These are phyloP conservation scores for Meteorus colon DNA, from an alignment of 2,888 invertebrate genomes.

Conservation along the genomic window DNA sequence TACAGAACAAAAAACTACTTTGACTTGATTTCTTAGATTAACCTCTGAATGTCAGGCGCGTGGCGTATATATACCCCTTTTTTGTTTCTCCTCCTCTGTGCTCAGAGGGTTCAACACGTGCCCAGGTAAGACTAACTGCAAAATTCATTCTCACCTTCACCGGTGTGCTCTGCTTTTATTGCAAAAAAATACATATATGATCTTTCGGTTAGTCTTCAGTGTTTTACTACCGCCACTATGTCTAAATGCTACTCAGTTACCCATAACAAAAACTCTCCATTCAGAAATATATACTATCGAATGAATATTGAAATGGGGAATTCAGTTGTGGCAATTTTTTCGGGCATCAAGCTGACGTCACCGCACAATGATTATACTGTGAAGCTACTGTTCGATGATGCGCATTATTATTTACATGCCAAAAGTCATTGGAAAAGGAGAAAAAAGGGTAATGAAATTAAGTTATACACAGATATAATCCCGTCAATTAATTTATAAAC, in stretches of 20 bases:
- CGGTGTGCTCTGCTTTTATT: neutral
- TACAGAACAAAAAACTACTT: slow-evolving; percentile 64
- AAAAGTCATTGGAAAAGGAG: neutral
- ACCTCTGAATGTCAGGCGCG: slow-evolving; percentile 67
- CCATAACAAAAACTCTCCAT: too few relatives aligned
- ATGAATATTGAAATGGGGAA: too few relatives aligned
- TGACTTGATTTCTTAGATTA: slow-evolving; percentile 71
- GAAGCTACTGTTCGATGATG: too few relatives aligned
- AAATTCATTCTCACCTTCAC: slow-evolving; percentile 15
- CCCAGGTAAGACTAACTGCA: slow-evolving; percentile 63
- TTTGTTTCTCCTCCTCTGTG: slow-evolving; percentile 48
- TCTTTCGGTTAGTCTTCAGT: neutral
- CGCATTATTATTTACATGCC: too few relatives aligned
- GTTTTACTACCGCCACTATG: neutral
- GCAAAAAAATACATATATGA: neutral
- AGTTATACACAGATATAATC: too few relatives aligned
- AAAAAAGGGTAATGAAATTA: neutral
- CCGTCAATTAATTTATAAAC: too few relatives aligned
- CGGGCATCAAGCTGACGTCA: too few relatives aligned
- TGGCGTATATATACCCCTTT: slow-evolving; percentile 62
- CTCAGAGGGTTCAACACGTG: slow-evolving; percentile 66
- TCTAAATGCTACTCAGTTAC: too few relatives aligned
- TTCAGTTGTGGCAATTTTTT: too few relatives aligned
- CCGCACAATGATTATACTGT: too few relatives aligned
- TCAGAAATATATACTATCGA: too few relatives aligned